Percentiles rank a stretch among this genome's conserved stretches.
phyloP scores from a whole-genome alignment of 2,113 vertebrate genomes.

The Nyctereutes procyonoides region DNA sequence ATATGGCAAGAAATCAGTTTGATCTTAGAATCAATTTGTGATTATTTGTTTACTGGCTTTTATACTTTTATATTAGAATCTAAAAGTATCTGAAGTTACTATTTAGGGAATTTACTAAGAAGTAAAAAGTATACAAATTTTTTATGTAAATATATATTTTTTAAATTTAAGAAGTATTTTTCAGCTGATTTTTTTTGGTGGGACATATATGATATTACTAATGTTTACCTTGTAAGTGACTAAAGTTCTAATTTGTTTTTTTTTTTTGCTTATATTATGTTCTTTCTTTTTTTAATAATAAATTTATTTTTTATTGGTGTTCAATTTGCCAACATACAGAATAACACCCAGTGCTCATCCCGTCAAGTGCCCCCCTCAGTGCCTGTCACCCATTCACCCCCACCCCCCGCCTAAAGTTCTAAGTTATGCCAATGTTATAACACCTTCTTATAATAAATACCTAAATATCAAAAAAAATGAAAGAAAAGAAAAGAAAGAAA shows the following conservation, averaged over 20 bases:
- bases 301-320: no score
- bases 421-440: not conserved
- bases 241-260: not conserved
- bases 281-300: no score
- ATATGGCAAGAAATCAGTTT: not conserved
- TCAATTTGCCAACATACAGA: no score
- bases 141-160: not conserved
- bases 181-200: not conserved
- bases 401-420: no score
- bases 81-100: not conserved
- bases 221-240: not conserved
- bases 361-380: no score
- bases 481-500: not conserved
- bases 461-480: not conserved
- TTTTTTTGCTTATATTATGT: no score
- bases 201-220: not conserved
- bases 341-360: no score
- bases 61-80: not conserved
- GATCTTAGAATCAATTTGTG: not conserved
- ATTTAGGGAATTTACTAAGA: not conserved
- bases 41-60: not conserved
- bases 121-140: not conserved
- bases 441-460: not conserved
- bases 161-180: slow-evolving; percentile 21
- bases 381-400: no score